Evolutionary conservation across 1,140 invertebrate species (phyloP).

Genomic region (Penaeus indicus): DNA sequence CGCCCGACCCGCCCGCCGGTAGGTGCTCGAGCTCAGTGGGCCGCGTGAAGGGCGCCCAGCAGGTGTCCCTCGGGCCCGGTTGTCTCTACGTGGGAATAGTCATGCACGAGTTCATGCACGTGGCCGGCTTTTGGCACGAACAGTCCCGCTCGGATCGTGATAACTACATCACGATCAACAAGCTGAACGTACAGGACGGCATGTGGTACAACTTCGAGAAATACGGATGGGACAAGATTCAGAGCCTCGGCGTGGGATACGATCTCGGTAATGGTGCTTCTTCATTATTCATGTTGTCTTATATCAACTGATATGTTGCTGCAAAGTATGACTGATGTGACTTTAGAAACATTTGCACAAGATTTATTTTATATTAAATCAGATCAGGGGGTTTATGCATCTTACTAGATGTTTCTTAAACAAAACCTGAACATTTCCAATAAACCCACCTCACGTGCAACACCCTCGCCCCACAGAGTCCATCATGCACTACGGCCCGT

Average conservation of each 20-base stretch:
- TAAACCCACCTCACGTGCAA: no score
- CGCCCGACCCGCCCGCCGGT: not conserved
- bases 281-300: not conserved
- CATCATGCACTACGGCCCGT: slow-evolving; percentile 74
- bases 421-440: no score
- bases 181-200: slow-evolving; percentile 77
- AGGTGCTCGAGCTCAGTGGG: slow-evolving; percentile 76
- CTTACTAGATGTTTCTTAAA: no score
- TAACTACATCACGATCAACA: slow-evolving; percentile 73
- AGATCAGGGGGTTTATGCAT: no score
- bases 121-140: slow-evolving; percentile 69
- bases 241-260: slow-evolving; percentile 70
- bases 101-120: slow-evolving; percentile 72
- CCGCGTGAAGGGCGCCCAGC: slow-evolving; percentile 71
- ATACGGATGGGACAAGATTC: slow-evolving; percentile 68
- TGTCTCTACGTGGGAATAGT: slow-evolving; percentile 76
- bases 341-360: no score
- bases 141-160: slow-evolving; percentile 68
- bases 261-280: slow-evolving; percentile 67
- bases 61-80: slow-evolving; percentile 75
- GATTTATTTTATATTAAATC: no score
- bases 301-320: no score
- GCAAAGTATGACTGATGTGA: no score
- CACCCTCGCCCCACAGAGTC: slow-evolving; percentile 71
- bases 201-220: slow-evolving; percentile 68